Evolutionary conservation across 2,888 invertebrate species (phyloP).

Genomic region (Chrysodeixis includens): DNA sequence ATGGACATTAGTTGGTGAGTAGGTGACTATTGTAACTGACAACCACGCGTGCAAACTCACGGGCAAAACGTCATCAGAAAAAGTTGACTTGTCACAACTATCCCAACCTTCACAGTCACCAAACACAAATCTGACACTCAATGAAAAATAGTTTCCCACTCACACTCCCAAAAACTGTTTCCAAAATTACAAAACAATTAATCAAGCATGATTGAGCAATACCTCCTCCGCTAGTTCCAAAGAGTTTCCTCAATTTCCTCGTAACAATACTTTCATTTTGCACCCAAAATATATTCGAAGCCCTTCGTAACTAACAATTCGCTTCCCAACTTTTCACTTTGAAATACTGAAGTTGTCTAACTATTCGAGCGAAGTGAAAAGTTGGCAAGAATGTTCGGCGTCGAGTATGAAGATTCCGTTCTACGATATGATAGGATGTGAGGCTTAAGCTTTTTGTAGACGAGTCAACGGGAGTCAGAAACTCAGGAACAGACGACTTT

Average conservation of each 20-base stretch:
- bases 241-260: constrained; percentile 17
- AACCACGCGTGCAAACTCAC: too few species aligned
- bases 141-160: too few species aligned
- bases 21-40: too few species aligned
- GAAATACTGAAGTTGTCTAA: constrained; percentile 62
- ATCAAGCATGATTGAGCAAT: neutral
- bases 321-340: constrained; percentile 63
- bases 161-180: too few species aligned
- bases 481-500: too few species aligned
- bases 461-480: too few species aligned
- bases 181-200: neutral
- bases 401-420: constrained; percentile 48
- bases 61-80: too few species aligned
- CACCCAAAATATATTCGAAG: constrained; percentile 40
- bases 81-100: too few species aligned
- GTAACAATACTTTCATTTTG: constrained; percentile 25
- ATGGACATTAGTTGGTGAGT: too few species aligned
- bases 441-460: constrained; percentile 9
- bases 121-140: too few species aligned
- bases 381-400: constrained; percentile 58
- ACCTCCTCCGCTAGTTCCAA: neutral
- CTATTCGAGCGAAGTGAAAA: constrained; percentile 66
- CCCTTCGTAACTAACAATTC: constrained; percentile 45
- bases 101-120: too few species aligned
- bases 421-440: constrained; percentile 41